Conservation (phyloP, 2,113 vertebrate species). For the Oceanites oceanicus region DNA sequence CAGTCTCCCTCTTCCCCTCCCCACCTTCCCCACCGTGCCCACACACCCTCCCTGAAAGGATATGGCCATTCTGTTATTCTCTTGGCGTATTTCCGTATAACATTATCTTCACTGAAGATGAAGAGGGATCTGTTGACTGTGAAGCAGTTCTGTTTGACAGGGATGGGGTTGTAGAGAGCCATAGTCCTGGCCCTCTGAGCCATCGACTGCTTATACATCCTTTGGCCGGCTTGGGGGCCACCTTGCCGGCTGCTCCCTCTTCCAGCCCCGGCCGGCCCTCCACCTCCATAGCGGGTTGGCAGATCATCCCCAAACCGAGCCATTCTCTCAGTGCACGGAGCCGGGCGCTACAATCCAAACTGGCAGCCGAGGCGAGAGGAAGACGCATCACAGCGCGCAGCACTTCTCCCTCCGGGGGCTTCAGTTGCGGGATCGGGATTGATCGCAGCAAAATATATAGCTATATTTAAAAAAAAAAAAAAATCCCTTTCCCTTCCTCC, state of each 20-base stretch:
- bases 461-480: neutral
- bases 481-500: neutral
- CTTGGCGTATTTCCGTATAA: slow-evolving; percentile 97
- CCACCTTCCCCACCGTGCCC: neutral
- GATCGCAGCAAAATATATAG: neutral
- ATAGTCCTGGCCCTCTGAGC: slow-evolving; percentile 95
- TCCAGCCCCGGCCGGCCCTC: slow-evolving; percentile 76
- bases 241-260: slow-evolving; percentile 82
- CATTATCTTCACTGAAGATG: slow-evolving; percentile 97
- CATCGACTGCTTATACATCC: slow-evolving; percentile 94
- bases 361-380: slow-evolving; percentile 73
- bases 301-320: slow-evolving; percentile 94
- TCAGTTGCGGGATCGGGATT: slow-evolving; percentile 17
- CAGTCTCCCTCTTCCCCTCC: neutral
- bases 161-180: slow-evolving; percentile 98
- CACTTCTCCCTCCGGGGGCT: slow-evolving; percentile 49
- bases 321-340: slow-evolving; percentile 80
- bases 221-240: slow-evolving; percentile 82
- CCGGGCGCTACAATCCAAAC: slow-evolving; percentile 78
- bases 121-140: slow-evolving; percentile 97
- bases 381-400: slow-evolving; percentile 85
- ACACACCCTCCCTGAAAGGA: slow-evolving; percentile 78
- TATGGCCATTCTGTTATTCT: slow-evolving; percentile 99
- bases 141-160: slow-evolving; percentile 96
- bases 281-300: slow-evolving; percentile 85